A percentile compares a stretch with the other conserved stretches of the same genome.
phyloP scores from a whole-genome alignment of 2,888 invertebrate species.

The Biston stratarius region DNA sequence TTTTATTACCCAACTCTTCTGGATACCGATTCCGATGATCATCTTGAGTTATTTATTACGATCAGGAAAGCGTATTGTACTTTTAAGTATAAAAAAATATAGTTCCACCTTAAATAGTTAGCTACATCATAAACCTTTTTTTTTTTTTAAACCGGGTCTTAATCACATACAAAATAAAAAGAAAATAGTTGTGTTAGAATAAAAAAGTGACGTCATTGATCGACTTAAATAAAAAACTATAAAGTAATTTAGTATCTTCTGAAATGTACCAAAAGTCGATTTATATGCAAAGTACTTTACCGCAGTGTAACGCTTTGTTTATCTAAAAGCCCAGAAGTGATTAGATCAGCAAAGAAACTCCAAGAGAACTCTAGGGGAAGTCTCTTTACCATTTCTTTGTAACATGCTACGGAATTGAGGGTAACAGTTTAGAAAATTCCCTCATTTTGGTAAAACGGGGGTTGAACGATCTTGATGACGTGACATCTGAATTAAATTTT shows the following conservation, averaged over 20 bases:
- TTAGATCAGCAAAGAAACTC: constrained; percentile 40
- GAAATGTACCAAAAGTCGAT: constrained; percentile 6
- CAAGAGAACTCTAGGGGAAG: constrained; percentile 41
- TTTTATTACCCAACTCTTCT: no score
- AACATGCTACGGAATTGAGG: constrained; percentile 58
- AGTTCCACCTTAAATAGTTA: no score
- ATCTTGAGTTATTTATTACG: no score
- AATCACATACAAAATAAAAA: no score
- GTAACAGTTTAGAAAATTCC: constrained; percentile 59
- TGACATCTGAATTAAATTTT: constrained; percentile 55
- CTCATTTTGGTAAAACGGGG: constrained; percentile 57
- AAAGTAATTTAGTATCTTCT: not conserved
- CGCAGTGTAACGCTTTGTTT: constrained; percentile 22
- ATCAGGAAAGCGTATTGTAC: no score
- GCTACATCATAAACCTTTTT: no score
- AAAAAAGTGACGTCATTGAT: no score
- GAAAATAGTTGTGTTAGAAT: no score
- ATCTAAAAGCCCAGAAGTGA: constrained; percentile 29
- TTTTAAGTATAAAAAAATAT: no score
- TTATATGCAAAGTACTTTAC: constrained; percentile 10
- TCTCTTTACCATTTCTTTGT: constrained; percentile 44
- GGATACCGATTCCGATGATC: no score
- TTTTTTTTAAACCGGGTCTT: no score
- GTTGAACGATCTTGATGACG: constrained; percentile 53
- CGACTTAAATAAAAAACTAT: not conserved